Base-by-base conservation (phyloP, 2,797 vertebrate genomes). In the Enteromius paludinosus region DNA sequence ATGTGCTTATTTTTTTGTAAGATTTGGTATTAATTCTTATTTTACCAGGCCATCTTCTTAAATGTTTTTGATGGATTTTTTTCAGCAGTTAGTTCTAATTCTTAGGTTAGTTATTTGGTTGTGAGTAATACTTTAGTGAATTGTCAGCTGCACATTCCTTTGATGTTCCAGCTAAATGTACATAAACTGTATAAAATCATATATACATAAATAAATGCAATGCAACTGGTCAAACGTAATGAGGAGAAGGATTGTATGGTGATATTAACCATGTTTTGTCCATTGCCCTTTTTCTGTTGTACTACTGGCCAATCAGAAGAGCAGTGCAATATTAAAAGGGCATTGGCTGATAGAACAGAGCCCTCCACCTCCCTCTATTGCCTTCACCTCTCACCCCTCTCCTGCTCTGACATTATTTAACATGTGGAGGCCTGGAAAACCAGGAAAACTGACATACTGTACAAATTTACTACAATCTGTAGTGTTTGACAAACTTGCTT, bases 321-420 rank as follows among this genome's bases (percentile, higher is more conserved):
- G 98, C 97, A 99, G 98, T 99, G 98, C 98, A 99, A 99, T 98
- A 98, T 97, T 97, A 98, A 99, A 99, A 99, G 98, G 98, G 98
- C 97, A 98, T 99, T 95, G 95, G 97, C 96, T 96, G 95, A 94
- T 95, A 92, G 95, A 94, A 94, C 93, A 90, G 89, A 93, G 90
- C 92, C 91, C 89, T 92, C 85, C 90, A 88, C 90, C 88, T 89
- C 86, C 89, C 77, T 90, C 88, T 88, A 92, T 91, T 89, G 88
- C 86, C 89, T 84, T 87, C 82, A 91, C 87, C 84, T 86, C 86
- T 87, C 89, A 89, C 92, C 93, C 90, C 89, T 85, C 87, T 87
- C 70, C 85, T 54, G 81, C 56, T 81, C 65, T 88, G 74, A 79
- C 33, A 41, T 62, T 6, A 84, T 78, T 18, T 43, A 77, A 78